Conservation (phyloP, 2,113 vertebrate genomes). For the Chroicocephalus ridibundus region DNA sequence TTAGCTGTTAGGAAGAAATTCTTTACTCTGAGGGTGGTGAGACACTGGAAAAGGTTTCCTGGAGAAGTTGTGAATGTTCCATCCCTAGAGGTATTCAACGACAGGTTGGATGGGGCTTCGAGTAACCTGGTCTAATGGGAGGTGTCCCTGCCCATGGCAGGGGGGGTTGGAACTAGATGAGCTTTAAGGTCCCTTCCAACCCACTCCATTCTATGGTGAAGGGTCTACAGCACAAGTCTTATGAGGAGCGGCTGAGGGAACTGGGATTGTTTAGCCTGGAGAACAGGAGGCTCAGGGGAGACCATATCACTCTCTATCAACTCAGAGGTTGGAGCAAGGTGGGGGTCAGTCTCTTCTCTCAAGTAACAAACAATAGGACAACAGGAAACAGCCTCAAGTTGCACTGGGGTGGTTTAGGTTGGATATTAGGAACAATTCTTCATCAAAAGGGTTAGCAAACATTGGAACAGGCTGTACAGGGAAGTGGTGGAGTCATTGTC, state of each 20-base stretch:
- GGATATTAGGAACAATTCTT: not conserved
- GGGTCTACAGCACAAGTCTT: not conserved
- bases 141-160: not conserved
- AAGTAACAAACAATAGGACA: not conserved
- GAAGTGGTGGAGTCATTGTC: not conserved
- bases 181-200: not conserved
- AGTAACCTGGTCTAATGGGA: not conserved
- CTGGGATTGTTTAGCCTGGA: not conserved
- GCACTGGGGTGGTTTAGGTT: not conserved
- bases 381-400: not conserved
- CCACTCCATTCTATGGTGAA: not conserved
- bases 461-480: not conserved
- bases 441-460: not conserved
- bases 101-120: not conserved
- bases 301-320: not conserved
- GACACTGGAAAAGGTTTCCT: not conserved
- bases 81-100: not conserved
- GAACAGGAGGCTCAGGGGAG: not conserved
- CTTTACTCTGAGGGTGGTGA: not conserved
- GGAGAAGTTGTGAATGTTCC: not conserved
- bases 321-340: not conserved
- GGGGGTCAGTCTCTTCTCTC: not conserved
- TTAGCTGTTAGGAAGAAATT: too few species aligned
- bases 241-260: not conserved
- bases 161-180: not conserved